Evolutionary conservation across 2,113 vertebrate genomes (phyloP), one percentile per base, ranked within the genome.

Genomic region (Argyrosomus japonicus): DNA sequence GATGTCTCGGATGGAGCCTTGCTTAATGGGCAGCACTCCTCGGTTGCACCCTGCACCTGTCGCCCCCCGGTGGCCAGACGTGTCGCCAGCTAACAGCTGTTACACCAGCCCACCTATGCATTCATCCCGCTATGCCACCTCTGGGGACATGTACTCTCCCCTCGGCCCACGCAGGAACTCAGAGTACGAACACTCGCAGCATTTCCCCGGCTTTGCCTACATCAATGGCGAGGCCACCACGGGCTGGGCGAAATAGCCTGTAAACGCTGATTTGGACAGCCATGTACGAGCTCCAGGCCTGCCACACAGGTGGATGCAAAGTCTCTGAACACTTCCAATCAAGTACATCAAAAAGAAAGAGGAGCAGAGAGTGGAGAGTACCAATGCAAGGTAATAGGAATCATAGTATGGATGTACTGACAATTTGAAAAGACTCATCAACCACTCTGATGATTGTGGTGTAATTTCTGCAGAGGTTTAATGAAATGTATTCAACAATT

Each of bases 161-260:
- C 79, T 99, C 88, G 95, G 95, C 64, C 95, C 98, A 0, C 97
- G 98, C 87, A 96, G 97, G 88, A 99, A 97, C 96, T 98, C 98
- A 0, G 98, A 99, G 91, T 99, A 99, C 0, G 98, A 99, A 93
- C 98, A 99, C 94, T 97, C 97, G 87, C 98, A 99, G 95, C 98
- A 99, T 96, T 99, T 99, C 93, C 98, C 98, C 0, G 98, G 98
- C 88, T 99, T 99, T 86, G 98, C 98, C 89, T 99, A 99, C 88
- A 99, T 99, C 91, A 99, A 98, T 1, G 98, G 98, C 64, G 98
- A 99, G 88, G 97, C 98, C 89, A 97, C 97, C 63, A 98, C 98
- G 5, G 97, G 98, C 29, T 99, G 98, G 98, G 98, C 98, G 48
- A 99, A 99, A 84, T 98, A 94, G 65, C 68, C 68, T 54, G 47